Percentiles rank a stretch among this genome's conserved stretches.
Evolutionary conservation across 2,888 invertebrate species (phyloP).

Genomic region (Hydroisotoma schaefferi): DNA sequence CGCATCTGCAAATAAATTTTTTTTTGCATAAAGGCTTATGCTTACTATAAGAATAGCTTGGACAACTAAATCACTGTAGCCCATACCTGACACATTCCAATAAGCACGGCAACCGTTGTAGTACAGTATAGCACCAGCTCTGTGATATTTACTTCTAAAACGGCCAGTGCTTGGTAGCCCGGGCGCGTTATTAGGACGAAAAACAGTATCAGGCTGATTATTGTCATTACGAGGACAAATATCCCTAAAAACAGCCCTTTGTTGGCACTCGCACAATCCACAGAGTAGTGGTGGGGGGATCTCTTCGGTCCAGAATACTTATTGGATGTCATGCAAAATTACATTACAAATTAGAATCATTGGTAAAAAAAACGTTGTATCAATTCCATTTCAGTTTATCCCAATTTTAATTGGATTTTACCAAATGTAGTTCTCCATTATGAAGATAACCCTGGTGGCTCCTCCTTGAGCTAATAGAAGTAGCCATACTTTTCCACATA

Average conservation of each 20-base stretch:
- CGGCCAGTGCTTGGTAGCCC: constrained; percentile 75
- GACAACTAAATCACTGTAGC: neutral
- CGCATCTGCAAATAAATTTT: constrained; percentile 57
- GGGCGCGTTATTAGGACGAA: constrained; percentile 80
- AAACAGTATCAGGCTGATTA: constrained; percentile 85
- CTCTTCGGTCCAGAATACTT: constrained; percentile 33
- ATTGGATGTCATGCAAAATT: too few relatives aligned
- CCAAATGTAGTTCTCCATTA: constrained; percentile 34
- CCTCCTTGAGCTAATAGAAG: constrained; percentile 7
- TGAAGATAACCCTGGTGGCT: constrained; percentile 18
- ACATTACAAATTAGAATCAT: neutral
- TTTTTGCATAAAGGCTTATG: neutral
- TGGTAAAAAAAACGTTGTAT: too few relatives aligned
- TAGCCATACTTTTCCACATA: constrained; percentile 74
- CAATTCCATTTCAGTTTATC: too few relatives aligned
- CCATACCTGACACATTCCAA: constrained; percentile 74
- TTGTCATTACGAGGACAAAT: constrained; percentile 76
- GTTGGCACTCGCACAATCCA: constrained; percentile 90
- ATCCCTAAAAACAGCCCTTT: constrained; percentile 83
- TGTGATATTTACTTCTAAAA: constrained; percentile 84
- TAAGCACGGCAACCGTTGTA: constrained; percentile 77
- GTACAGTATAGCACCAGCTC: constrained; percentile 81
- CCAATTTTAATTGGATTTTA: too few relatives aligned
- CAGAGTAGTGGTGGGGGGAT: constrained; percentile 77
- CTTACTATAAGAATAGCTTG: neutral